Percentiles rank a stretch among this genome's conserved stretches.
Evolutionary conservation across 2,113 vertebrate species (phyloP).

Genomic region (Gopherus flavomarginatus): DNA sequence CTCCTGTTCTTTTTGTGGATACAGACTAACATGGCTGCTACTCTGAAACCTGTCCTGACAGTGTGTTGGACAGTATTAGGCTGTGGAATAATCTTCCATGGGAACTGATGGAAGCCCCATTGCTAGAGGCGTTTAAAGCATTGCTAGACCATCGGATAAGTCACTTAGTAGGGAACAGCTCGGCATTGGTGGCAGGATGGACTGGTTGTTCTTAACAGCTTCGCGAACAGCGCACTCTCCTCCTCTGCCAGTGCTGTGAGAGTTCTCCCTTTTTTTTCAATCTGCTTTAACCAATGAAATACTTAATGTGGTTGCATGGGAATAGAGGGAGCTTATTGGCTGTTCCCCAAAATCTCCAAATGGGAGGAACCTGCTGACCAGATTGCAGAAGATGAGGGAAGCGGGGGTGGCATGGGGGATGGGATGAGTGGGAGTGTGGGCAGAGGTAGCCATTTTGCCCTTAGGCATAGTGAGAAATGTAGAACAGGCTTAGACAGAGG

Average conservation of each 20-base stretch:
- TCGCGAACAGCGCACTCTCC: no score
- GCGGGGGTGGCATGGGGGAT: not conserved
- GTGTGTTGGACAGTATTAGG: not conserved
- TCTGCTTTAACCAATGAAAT: no score
- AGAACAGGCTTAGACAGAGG: not conserved
- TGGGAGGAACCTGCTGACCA: no score
- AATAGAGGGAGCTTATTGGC: no score
- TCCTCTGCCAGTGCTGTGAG: no score
- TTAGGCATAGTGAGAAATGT: not conserved
- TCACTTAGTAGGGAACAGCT: rapidly evolving
- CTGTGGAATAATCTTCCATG: not conserved
- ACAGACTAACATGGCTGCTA: no score
- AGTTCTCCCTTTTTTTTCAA: no score
- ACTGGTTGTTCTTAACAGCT: not conserved
- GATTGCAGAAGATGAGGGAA: not conserved
- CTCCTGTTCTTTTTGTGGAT: no score
- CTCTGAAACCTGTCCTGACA: not conserved
- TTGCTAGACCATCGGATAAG: not conserved
- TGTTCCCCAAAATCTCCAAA: no score
- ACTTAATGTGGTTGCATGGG: no score
- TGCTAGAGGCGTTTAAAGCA: rapidly evolving
- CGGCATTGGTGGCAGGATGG: not conserved
- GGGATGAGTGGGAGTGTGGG: not conserved
- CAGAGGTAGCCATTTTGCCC: not conserved
- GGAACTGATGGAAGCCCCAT: not conserved